A percentile compares a stretch with the other conserved stretches of the same genome.
phyloP scores from a whole-genome alignment of 2,797 vertebrate genomes.

The Oreochromis mossambicus region DNA sequence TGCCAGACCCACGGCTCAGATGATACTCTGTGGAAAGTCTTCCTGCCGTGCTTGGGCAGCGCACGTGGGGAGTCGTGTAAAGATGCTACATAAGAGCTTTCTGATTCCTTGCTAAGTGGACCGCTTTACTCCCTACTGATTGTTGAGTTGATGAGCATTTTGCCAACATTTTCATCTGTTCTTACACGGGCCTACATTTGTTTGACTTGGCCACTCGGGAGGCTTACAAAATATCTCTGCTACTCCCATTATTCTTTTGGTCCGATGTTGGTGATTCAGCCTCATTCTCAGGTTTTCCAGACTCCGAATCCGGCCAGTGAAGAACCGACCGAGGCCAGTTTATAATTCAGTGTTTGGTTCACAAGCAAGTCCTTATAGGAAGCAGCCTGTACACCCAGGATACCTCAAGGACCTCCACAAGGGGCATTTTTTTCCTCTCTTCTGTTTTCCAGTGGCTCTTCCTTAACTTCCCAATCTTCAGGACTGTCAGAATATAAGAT shows the following conservation, averaged over 20 bases:
- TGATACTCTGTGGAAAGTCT: slow-evolving; percentile 60
- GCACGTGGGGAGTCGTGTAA: slow-evolving; percentile 14
- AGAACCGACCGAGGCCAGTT: not conserved
- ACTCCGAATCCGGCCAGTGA: slow-evolving; percentile 5
- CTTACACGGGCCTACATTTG: slow-evolving; percentile 4
- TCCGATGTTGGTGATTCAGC: slow-evolving; percentile 35
- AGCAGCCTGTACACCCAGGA: slow-evolving; percentile 10
- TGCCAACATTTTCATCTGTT: not conserved
- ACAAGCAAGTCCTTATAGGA: not conserved
- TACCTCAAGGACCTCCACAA: not conserved
- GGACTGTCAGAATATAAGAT: not conserved
- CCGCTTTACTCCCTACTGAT: not conserved
- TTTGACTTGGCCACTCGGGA: slow-evolving; percentile 24
- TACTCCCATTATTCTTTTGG: slow-evolving; percentile 34
- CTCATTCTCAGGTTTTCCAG: slow-evolving; percentile 46
- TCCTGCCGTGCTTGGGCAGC: not conserved
- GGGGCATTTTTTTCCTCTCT: not conserved
- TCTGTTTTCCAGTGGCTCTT: not conserved
- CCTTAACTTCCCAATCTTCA: not conserved
- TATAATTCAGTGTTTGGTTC: slow-evolving; percentile 22
- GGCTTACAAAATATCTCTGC: slow-evolving; percentile 10
- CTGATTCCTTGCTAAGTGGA: not conserved
- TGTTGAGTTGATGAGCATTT: not conserved
- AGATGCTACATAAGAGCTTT: slow-evolving; percentile 18
- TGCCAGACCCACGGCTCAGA: slow-evolving; percentile 66